Evolutionary conservation across 1,140 invertebrate genomes (phyloP).

Genomic region (Formica selysi): DNA sequence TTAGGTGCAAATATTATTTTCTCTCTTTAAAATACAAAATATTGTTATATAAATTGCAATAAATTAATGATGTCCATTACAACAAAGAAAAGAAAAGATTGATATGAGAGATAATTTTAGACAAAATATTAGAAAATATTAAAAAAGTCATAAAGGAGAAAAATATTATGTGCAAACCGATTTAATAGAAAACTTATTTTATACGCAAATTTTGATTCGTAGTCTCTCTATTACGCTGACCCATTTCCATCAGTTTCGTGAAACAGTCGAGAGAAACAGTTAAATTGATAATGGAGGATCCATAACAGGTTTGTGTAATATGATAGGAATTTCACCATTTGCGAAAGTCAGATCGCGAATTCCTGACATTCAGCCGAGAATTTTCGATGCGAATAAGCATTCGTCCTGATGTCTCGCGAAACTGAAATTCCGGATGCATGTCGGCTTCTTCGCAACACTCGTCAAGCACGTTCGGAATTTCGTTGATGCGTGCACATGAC

Average conservation of each 20-base stretch:
- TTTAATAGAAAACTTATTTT: constrained; percentile 24
- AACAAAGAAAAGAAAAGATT: background rate
- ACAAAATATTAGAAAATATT: background rate
- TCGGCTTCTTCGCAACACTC: background rate
- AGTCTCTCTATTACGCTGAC: background rate
- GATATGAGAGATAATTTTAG: background rate
- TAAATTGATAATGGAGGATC: constrained; percentile 2
- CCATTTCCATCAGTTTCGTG: background rate
- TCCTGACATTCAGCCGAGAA: constrained; percentile 6
- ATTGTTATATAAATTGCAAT: background rate
- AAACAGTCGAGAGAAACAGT: constrained; percentile 1
- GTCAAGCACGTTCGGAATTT: constrained; percentile 3
- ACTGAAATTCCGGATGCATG: constrained; percentile 26
- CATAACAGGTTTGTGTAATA: constrained; percentile 8
- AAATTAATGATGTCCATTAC: background rate
- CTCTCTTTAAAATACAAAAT: background rate
- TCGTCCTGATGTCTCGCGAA: constrained; percentile 4
- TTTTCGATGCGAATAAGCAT: background rate
- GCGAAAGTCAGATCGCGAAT: constrained; percentile 25
- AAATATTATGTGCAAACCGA: background rate
- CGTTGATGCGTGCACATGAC: background rate
- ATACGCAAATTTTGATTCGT: background rate
- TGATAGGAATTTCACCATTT: constrained; percentile 26
- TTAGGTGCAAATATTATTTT: background rate
- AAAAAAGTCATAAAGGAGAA: background rate